Base-by-base conservation (phyloP, 1,140 invertebrate species). In the Phymastichus coffea region DNA sequence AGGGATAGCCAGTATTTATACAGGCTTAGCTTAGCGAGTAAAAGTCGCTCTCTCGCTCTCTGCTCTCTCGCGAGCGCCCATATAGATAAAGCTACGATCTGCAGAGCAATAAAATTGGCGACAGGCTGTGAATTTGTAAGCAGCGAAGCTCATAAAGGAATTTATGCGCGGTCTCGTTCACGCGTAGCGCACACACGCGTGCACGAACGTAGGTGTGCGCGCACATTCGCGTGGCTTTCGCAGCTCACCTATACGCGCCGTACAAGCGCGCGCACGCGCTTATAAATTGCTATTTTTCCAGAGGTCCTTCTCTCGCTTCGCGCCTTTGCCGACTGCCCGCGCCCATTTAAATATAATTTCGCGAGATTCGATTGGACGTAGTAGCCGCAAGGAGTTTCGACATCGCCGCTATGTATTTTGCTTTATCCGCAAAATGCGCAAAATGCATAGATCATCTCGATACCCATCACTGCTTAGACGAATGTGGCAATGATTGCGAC, bases 81-180 rank as follows among this genome's bases (percentile, higher is more conserved):
- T n/a, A 67, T 61, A 65, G 66, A 67, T 70, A 72, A 72, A 71
- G 72, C 67, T 64, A 64, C 66, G 65, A 62, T 66, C 72, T 65
- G 64, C 66, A 41, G 60, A 57, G 72, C 71, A 73, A 74, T 75
- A 74, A 75, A 74, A 75, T 76, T 66, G 70, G 67, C 66, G 73
- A 72, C 73, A 70, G 70, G 67, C 66, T 67, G 71, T 72, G 72
- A 75, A 75, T 74, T 74, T 69, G 71, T 67, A 67, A 75, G 70
- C n/a, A n/a, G 64, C 68, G 58, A 69, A 63, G 66, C 65, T 71
- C 72, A 73, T 74, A 74, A 75, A 76, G 63, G 66, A 69, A 74
- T 76, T 73, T 75, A 76, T 68, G 66, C 66, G 66, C 65, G 61
- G 69, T 67, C 63, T 26, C 30, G 33, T 15, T 58, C 55, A 65